Evolutionary conservation across 2,888 invertebrate genomes (phyloP).

Genomic region (Ditylenchus weischeri): DNA sequence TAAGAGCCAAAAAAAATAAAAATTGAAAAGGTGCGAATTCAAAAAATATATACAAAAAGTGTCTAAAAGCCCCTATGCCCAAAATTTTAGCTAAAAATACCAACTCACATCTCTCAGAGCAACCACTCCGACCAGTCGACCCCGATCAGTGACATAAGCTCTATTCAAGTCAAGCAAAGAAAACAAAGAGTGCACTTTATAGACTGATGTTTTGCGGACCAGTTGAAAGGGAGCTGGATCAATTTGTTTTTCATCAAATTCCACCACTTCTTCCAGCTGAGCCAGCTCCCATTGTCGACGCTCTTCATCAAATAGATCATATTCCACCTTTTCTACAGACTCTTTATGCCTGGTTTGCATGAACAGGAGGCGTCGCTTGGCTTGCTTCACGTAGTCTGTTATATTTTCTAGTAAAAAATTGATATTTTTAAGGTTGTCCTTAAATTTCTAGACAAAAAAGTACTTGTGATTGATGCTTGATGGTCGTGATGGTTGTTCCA

Average conservation of each 20-base stretch:
- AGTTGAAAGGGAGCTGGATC: constrained; percentile 56
- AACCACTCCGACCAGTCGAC: constrained; percentile 55
- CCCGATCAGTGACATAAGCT: constrained; percentile 57
- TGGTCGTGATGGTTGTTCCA: constrained; percentile 19
- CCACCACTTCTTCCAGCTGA: constrained; percentile 37
- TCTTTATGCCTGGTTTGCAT: constrained; percentile 41
- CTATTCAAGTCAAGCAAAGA: constrained; percentile 53
- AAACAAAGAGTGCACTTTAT: constrained; percentile 56
- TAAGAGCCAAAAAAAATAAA: too few relatives aligned
- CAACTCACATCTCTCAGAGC: constrained; percentile 48
- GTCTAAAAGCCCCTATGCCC: too few relatives aligned
- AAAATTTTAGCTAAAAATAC: not conserved
- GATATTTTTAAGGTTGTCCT: not conserved
- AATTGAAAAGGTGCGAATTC: too few relatives aligned
- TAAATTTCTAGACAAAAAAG: not conserved
- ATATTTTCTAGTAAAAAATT: constrained; percentile 30
- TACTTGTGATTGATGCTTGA: constrained; percentile 30
- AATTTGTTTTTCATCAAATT: constrained; percentile 47
- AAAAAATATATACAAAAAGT: too few relatives aligned
- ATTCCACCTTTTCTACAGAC: constrained; percentile 33
- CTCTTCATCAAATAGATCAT: constrained; percentile 47
- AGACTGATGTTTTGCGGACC: constrained; percentile 51
- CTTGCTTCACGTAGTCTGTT: constrained; percentile 47
- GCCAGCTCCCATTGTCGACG: constrained; percentile 49
- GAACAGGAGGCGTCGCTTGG: constrained; percentile 44